Evolutionary conservation across 2,113 vertebrate species (phyloP), one percentile per base, ranked within the genome.

Genomic region (Azemiops feae): DNA sequence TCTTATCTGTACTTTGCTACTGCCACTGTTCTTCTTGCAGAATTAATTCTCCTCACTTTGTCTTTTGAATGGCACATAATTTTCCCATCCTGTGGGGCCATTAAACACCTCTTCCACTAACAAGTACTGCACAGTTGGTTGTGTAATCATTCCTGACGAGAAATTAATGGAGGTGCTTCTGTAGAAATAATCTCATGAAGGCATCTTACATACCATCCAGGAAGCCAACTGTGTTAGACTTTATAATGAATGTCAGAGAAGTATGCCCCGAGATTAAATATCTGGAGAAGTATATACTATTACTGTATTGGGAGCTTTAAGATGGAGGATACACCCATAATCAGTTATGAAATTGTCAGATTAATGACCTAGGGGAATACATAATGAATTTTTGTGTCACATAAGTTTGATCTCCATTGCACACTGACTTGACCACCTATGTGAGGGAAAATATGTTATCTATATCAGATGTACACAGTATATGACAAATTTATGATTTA

Each of bases 331-430:
- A 86, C 89, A 88, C 87, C 54, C 89, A 45, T 88, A 90, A 90
- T 53, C 47, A 47, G 11, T 85, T 88, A 91, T 90, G 92, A n/a
- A 91, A 74, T 5, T 30, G 87, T 34, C 87, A 94, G 90, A 94
- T 34, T 91, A 95, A 60, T 94, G 92, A 93, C 93, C 94, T 1
- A 58, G 55, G 92, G 94, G 89, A 54, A 92, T 94, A 43, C 53
- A 34, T 93, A 95, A 95, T 95, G 94, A 94, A 69, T 94, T 89
- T 95, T 94, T 91, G 39, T 94, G 85, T 95, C 0, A 4, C 92
- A 34, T 50, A 43, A 52, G 92, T 45, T 54, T 92, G 74, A 89
- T 93, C 85, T 52, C 6, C 50, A 60, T 89, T 94, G 93, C 88
- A 92, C 91, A 94, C 90, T 94, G 93, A 92, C 58, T 34, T 43